Conservation (phyloP, 2,797 vertebrate species). For the Chromobotia macracanthus region DNA sequence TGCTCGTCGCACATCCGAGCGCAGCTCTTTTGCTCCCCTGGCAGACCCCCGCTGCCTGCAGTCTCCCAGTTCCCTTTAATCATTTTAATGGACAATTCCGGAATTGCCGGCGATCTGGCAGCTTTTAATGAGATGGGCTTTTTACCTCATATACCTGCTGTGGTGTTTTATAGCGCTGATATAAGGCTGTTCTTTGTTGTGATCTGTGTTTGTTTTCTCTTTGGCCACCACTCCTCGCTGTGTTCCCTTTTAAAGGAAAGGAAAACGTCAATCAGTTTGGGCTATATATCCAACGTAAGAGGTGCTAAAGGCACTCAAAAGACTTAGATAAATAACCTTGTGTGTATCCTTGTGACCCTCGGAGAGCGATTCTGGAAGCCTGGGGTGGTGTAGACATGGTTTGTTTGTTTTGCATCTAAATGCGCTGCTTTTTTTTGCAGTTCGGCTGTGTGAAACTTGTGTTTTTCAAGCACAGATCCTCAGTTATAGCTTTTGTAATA, state of each 20-base stretch:
- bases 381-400: not conserved
- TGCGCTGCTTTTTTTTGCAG: not conserved
- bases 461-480: not conserved
- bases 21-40: constrained; percentile 3
- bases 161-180: constrained; percentile 56
- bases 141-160: constrained; percentile 60
- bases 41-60: constrained; percentile 6
- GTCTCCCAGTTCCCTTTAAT: constrained; percentile 55
- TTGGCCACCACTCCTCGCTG: not conserved
- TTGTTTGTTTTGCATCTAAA: not conserved
- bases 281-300: not conserved
- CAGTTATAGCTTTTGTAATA: constrained; percentile 1
- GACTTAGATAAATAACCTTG: not conserved
- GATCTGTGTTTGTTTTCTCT: constrained; percentile 40
- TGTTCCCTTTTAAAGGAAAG: constrained; percentile 40
- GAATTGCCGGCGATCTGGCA: constrained; percentile 56
- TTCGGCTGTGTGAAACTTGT: not conserved
- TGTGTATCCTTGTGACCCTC: not conserved
- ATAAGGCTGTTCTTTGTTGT: constrained; percentile 45
- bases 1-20: not conserved
- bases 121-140: constrained; percentile 60
- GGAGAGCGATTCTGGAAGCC: not conserved
- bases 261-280: constrained; percentile 31
- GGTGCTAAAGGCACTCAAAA: not conserved
- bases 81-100: constrained; percentile 62